These are phyloP conservation scores for Thera britannica DNA, from an alignment of 2,888 invertebrate species.

Conservation along the genomic window DNA sequence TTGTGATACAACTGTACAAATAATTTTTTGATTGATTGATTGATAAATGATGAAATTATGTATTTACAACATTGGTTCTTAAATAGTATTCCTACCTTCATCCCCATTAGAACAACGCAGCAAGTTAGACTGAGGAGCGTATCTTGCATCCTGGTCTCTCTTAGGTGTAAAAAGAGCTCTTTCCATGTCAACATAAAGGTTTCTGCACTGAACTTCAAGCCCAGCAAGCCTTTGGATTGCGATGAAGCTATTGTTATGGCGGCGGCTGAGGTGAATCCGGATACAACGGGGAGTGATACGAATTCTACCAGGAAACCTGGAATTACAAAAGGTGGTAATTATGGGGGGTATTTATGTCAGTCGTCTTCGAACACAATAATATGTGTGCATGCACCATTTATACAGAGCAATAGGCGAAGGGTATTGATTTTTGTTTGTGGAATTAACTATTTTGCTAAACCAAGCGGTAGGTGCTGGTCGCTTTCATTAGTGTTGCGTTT, in stretches of 20 bases:
- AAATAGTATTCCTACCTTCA: constrained; percentile 83
- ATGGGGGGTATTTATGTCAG: too few species aligned
- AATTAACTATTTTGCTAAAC: too few species aligned
- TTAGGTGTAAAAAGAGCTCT: constrained; percentile 81
- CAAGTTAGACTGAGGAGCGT: constrained; percentile 86
- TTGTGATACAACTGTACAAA: too few species aligned
- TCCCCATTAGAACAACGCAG: constrained; percentile 83
- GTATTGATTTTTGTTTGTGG: too few species aligned
- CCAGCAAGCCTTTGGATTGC: constrained; percentile 89
- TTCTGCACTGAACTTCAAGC: constrained; percentile 85
- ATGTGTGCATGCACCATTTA: too few species aligned
- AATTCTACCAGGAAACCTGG: constrained; percentile 90
- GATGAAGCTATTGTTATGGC: constrained; percentile 90
- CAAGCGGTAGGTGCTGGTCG: too few species aligned
- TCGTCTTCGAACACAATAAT: too few species aligned
- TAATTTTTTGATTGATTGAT: too few species aligned
- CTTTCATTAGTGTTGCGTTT: too few species aligned
- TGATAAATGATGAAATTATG: too few species aligned
- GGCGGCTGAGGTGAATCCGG: constrained; percentile 91
- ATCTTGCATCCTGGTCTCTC: constrained; percentile 84
- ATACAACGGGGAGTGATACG: constrained; percentile 89
- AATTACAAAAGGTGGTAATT: constrained; percentile 32
- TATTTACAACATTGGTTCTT: too few species aligned
- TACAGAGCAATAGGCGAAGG: too few species aligned
- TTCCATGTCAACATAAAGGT: constrained; percentile 86